Percentiles rank a stretch among this genome's conserved stretches.
phyloP scores from a whole-genome alignment of 2,113 vertebrate genomes.

The Apistogramma diplotaenia region DNA sequence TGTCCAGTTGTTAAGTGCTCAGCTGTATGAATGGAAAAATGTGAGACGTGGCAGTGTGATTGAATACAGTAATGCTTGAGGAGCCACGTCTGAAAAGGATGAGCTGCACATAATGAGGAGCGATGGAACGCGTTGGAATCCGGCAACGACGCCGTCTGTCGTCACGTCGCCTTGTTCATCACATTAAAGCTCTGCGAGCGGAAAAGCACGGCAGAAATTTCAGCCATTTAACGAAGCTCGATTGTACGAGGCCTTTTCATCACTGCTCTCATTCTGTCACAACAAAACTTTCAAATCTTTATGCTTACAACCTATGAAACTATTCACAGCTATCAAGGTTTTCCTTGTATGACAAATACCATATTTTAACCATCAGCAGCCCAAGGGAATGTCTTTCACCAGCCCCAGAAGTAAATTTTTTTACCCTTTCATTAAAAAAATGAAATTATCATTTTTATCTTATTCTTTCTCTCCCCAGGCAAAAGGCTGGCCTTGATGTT shows the following conservation, averaged over 20 bases:
- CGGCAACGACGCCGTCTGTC: neutral
- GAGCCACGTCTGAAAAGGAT: neutral
- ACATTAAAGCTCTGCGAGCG: neutral
- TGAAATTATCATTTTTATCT: neutral
- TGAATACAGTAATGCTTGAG: neutral
- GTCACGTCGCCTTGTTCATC: neutral
- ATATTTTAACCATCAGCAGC: slow-evolving; percentile 14
- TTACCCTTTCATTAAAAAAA: neutral
- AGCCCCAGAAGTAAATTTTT: neutral
- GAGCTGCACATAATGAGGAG: neutral
- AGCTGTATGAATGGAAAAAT: neutral
- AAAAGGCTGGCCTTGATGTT: slow-evolving; percentile 38
- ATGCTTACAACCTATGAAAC: neutral
- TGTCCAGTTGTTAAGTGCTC: neutral
- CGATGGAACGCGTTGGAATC: neutral
- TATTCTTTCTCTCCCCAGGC: neutral
- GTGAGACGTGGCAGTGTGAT: neutral
- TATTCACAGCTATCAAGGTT: slow-evolving; percentile 47
- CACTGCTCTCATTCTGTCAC: slow-evolving; percentile 34
- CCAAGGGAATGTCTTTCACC: slow-evolving; percentile 31
- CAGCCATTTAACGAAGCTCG: slow-evolving; percentile 4
- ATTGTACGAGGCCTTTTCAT: slow-evolving; percentile 25
- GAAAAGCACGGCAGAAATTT: neutral
- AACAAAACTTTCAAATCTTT: slow-evolving; percentile 12
- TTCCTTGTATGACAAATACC: slow-evolving; percentile 6